Conservation (phyloP, 2,888 invertebrate genomes). For the Cerastis rubricosa region DNA sequence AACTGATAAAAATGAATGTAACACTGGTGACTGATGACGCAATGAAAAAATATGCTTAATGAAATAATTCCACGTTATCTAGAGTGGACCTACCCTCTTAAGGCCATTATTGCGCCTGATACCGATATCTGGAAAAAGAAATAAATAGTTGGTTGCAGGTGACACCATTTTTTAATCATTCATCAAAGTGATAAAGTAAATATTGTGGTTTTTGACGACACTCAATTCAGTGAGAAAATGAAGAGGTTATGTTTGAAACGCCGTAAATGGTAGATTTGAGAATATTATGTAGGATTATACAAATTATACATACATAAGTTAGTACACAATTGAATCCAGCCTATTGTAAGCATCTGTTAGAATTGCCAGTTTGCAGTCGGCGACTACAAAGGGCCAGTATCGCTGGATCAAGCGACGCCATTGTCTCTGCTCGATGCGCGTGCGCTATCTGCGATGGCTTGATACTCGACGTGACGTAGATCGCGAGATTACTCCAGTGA, state of each 20-base stretch:
- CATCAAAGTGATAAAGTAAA: background rate
- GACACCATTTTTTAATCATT: conserved; percentile 11
- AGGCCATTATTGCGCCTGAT: conserved; percentile 24
- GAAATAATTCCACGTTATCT: conserved; percentile 33
- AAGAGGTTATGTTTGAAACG: background rate
- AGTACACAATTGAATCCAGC: conserved; percentile 53
- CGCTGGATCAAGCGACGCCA: conserved; percentile 71
- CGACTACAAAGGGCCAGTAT: conserved; percentile 78
- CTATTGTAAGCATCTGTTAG: conserved; percentile 68
- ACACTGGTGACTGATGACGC: background rate
- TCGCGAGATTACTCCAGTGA: conserved; percentile 77
- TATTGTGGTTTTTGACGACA: background rate
- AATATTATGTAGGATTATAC: conserved; percentile 21
- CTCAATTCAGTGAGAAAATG: background rate
- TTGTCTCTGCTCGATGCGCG: conserved; percentile 80
- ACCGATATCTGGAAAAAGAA: conserved; percentile 17
- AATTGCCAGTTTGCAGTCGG: conserved; percentile 69
- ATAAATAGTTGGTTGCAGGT: background rate
- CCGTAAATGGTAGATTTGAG: conserved; percentile 2
- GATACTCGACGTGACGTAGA: conserved; percentile 81
- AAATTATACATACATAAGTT: conserved; percentile 23
- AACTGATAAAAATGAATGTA: background rate
- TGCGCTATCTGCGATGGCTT: conserved; percentile 83
- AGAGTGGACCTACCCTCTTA: conserved; percentile 30
- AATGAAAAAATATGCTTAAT: conserved; percentile 5